Base-by-base conservation (phyloP, 2,888 invertebrate genomes). In the Stratiomys singularior region DNA sequence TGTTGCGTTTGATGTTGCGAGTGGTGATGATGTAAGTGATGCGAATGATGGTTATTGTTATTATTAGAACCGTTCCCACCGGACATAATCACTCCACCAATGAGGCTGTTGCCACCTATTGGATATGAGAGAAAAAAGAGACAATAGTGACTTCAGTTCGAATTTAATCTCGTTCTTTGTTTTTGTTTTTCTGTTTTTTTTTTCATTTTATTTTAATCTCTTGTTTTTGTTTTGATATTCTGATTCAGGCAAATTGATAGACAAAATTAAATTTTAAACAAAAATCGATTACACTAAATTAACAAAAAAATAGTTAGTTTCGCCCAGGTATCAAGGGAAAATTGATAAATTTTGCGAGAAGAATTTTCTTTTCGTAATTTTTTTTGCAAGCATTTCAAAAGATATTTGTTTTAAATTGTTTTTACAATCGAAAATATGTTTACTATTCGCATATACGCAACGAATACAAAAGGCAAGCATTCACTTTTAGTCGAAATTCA, bases 91-190 rank as follows among this genome's bases (percentile, higher is more conserved):
- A 87, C 86, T 84, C 86, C 86, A 83, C 87, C 84, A 83, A 86
- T 85, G 83, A 87, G 86, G 85, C 84, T 80, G 77, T 77, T 84
- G 85, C 78, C 80, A 79, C 80, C 80, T 80, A 78, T 69, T 78
- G 76, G 72, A 78, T 66, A 74, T 56, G 78, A 78, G 79, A 87
- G 87, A 87, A 81, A 82, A 86, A 86, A 87, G 88, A 87, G 88
- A 87, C 87, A 87, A 87, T 86, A 87, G 88, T 87, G 87, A 88
- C 88, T 88, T 86, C 85, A 85, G 85, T 87, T 82, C 79, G 21
- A 72, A 74, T 37, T 58, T 60, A 58, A 15, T 58, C 58, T 56
- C 23, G 27, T 52, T 69, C 60, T 69, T 77, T 80, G 66, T 77
- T 77, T 79, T 79, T 74, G 76, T 79, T 76, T 78, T 79, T n/a